Evolutionary conservation across 2,888 invertebrate genomes (phyloP).

Genomic region (Caenorhabditis sinica): DNA sequence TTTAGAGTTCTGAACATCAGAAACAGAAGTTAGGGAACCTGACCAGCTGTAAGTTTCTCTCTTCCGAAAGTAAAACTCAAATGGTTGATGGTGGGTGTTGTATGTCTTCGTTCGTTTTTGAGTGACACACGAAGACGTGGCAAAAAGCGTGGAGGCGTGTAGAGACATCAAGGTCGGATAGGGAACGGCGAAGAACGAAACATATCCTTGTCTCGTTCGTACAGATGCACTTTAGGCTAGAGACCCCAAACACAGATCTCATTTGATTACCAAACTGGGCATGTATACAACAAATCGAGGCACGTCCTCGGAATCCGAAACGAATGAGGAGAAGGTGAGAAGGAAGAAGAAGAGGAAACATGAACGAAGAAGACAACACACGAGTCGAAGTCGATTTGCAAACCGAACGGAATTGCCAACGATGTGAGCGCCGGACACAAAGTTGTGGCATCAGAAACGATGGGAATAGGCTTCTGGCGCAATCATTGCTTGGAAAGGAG

Average conservation of each 20-base stretch:
- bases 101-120: conserved; percentile 33
- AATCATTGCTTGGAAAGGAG: conserved; percentile 48
- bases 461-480: conserved; percentile 48
- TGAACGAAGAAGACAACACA: conserved; percentile 19
- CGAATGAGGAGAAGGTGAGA: conserved; percentile 25
- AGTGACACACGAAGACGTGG: conserved; percentile 40
- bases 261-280: conserved; percentile 65
- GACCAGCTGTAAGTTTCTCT: conserved; percentile 2
- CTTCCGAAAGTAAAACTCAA: conserved; percentile 26
- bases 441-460: conserved; percentile 39
- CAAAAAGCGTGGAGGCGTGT: conserved; percentile 20
- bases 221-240: conserved; percentile 55
- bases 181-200: conserved; percentile 29
- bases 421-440: conserved; percentile 24
- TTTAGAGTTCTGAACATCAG: neutral
- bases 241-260: conserved; percentile 45
- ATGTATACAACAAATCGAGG: conserved; percentile 42
- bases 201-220: conserved; percentile 57
- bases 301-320: conserved; percentile 56
- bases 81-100: conserved; percentile 10
- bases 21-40: neutral
- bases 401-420: conserved; percentile 52
- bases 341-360: conserved; percentile 9
- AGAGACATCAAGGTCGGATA: conserved; percentile 48
- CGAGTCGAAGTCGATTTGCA: conserved; percentile 49